A percentile compares a stretch with the other conserved stretches of the same genome.
Conservation (phyloP, 2,888 invertebrate species). For the Aspidiotus rigidus region DNA sequence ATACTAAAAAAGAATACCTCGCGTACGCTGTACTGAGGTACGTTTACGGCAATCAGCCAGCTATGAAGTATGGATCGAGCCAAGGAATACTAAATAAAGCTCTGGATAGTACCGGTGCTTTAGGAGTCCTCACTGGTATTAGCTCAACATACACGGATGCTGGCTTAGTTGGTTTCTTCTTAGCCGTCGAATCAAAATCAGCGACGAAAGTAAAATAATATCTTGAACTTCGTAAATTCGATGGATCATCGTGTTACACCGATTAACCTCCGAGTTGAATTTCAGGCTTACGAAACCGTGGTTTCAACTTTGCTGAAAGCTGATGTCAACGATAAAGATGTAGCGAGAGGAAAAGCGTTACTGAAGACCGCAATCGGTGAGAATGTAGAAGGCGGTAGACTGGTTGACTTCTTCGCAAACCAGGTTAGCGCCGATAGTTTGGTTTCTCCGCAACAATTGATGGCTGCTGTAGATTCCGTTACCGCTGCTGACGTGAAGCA, state of each 20-base stretch:
- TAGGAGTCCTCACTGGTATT: slow-evolving; percentile 59
- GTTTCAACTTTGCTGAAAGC: slow-evolving; percentile 52
- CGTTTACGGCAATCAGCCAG: slow-evolving; percentile 61
- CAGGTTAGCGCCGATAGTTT: slow-evolving; percentile 57
- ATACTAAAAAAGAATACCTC: slow-evolving; percentile 59
- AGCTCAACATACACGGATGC: slow-evolving; percentile 75
- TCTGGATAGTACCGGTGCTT: slow-evolving; percentile 48
- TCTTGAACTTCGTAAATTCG: not conserved
- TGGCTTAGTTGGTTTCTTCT: slow-evolving; percentile 78
- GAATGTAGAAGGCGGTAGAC: slow-evolving; percentile 53
- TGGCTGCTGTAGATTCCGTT: slow-evolving; percentile 59
- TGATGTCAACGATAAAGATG: slow-evolving; percentile 55
- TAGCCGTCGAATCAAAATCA: slow-evolving; percentile 50
- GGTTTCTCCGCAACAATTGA: slow-evolving; percentile 50
- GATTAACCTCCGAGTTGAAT: slow-evolving; percentile 14
- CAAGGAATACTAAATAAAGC: slow-evolving; percentile 58
- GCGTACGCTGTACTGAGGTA: slow-evolving; percentile 62
- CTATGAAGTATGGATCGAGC: slow-evolving; percentile 60
- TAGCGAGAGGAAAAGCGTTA: slow-evolving; percentile 65
- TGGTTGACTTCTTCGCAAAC: slow-evolving; percentile 57
- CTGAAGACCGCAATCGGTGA: slow-evolving; percentile 60
- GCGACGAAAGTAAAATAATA: not conserved
- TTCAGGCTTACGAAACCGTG: slow-evolving; percentile 55
- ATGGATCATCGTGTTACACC: not conserved
- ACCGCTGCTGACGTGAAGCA: slow-evolving; percentile 57